Conservation (phyloP, 2,113 vertebrate genomes). For the Centropus bengalensis region DNA sequence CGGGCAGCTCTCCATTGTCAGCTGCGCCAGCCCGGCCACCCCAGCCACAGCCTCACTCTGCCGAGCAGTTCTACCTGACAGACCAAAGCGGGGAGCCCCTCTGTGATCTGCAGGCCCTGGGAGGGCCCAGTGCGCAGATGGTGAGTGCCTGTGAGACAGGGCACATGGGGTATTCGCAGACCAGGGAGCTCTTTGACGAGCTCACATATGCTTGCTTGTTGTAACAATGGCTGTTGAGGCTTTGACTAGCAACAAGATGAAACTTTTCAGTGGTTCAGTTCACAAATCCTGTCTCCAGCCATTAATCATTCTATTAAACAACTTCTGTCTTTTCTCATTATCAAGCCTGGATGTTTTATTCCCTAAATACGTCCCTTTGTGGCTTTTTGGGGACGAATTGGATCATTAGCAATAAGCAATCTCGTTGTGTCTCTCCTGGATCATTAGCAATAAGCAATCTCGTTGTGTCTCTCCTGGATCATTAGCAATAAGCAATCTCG, state of each 20-base stretch:
- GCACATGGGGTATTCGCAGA: background rate
- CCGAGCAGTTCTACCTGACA: conserved; percentile 63
- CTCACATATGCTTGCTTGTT: background rate
- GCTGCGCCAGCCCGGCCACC: background rate
- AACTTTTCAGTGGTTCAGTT: background rate
- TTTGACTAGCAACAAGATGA: background rate
- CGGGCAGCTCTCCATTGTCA: conserved; percentile 1
- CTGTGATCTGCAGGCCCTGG: conserved; percentile 75
- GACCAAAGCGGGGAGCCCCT: conserved; percentile 75
- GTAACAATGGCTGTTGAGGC: background rate
- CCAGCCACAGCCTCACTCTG: conserved; percentile 18
- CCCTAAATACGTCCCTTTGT: background rate
- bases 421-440: background rate
- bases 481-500: background rate
- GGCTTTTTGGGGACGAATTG: fast-evolving
- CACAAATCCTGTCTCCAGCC: background rate
- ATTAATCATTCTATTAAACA: background rate
- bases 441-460: background rate
- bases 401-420: background rate
- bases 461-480: background rate
- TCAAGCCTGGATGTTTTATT: background rate
- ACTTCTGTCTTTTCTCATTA: background rate
- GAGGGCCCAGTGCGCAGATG: conserved; percentile 66
- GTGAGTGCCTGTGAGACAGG: conserved; percentile 70
- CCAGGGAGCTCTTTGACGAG: background rate